Percentiles rank a stretch among this genome's conserved stretches.
Conservation (phyloP, 2,113 vertebrate species). For the Pandion haliaetus region DNA sequence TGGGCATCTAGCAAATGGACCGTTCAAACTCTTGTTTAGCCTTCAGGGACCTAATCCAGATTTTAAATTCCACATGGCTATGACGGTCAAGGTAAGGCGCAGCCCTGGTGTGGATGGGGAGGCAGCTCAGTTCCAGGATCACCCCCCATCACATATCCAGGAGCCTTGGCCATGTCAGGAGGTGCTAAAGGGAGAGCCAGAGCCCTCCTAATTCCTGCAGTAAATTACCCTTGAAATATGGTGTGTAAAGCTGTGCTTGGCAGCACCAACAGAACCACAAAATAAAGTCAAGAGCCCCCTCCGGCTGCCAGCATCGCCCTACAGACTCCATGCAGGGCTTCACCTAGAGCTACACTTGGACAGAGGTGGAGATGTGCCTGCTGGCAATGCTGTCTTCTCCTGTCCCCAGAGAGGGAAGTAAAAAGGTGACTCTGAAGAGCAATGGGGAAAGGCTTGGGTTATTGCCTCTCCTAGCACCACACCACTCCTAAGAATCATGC, state of each 20-base stretch:
- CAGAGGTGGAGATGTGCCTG: background rate
- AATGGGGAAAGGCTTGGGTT: background rate
- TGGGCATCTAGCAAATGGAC: background rate
- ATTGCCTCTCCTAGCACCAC: background rate
- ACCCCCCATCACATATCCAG: background rate
- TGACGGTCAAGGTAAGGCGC: background rate
- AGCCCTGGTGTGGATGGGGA: background rate
- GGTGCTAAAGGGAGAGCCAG: background rate
- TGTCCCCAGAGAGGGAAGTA: background rate
- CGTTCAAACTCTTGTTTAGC: background rate
- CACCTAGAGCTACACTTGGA: accelerated
- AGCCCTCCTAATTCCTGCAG: background rate
- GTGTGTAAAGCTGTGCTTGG: background rate
- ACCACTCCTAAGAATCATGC: background rate
- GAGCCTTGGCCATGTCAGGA: background rate
- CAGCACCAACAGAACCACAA: background rate
- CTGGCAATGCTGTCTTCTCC: background rate
- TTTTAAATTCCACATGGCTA: background rate
- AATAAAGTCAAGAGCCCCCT: background rate
- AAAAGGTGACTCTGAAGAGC: background rate
- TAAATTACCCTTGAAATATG: background rate
- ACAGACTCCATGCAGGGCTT: background rate
- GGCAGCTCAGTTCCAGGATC: background rate
- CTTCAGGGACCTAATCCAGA: background rate
- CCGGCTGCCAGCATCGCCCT: background rate